Base-by-base conservation (phyloP, 2,797 vertebrate species). In the Hyperoplus lanceolatus region DNA sequence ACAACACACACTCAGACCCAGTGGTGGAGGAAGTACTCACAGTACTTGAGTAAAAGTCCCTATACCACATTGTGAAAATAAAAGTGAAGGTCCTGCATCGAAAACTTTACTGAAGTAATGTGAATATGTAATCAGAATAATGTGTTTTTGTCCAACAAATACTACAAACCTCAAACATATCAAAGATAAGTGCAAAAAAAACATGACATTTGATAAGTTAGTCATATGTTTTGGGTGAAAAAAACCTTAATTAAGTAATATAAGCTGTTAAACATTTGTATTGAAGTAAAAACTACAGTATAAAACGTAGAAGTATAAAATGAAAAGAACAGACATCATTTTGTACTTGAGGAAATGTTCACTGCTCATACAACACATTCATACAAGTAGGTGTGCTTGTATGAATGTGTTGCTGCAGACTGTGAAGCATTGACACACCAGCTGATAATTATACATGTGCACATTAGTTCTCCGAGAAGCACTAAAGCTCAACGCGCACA, bases 381-480 rank as follows among this genome's bases (percentile, higher is more conserved):
- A 18, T 57, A 70, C 73, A 71, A 13, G 58, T 53, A 62, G 11
- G 62, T 53, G 64, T n/a, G 58, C 39, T 21, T 21, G 21, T 21
- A 21, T 21, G 21, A 21, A 43, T 80, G 72, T 77, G 75, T 29
- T 55, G n/a, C 45, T 41, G 41, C 55, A 79, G 79, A 77, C 61
- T 72, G 60, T 41, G 21, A 66, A 58, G 66, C 41, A 15, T 2
- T 63, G 73, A 82, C 83, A 70, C 60, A 68, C 50, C 65, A 71
- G 73, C 50, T 59, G 77, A 74, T 82, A 71, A 83, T 76, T 71
- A 69, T 13, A 60, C 54, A 73, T 80, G 69, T 76, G 65, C 69
- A 65, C 29, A 16, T 45, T 56, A 58, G 62, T 36, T 71, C 58
- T 80, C 54, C 64, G 43, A 80, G 70, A 69, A 75, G 36, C 11